Base-by-base conservation (phyloP, 1,140 invertebrate species). In the Pachyrhynchus sulphureomaculatus region DNA sequence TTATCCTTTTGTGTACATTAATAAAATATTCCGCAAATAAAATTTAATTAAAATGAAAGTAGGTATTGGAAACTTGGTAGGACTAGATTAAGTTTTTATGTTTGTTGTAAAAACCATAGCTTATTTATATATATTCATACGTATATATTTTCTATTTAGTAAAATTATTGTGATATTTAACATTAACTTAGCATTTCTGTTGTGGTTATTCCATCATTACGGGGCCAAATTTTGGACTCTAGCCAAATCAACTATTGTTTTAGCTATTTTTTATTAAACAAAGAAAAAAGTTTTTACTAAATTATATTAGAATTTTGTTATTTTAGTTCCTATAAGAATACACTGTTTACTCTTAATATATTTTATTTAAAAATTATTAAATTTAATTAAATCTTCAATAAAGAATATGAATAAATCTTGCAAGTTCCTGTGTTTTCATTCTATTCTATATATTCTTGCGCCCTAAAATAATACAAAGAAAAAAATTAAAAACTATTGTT, bases 381-480 rank as follows among this genome's bases (percentile, higher is more conserved):
- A 42, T 29, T 41, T 15, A 41, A 54, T 42, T 54, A 15, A 39
- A 18, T n/a, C 10, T 18, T 39, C 2, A 18, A 39, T 44, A 18
- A 44, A 44, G 20, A 18, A 44, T n/a, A 44, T n/a, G n/a, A n/a
- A n/a, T n/a, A n/a, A n/a, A n/a, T n/a, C n/a, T 8, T 18, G 15
- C 1, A n/a, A 39, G 2, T n/a, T n/a, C 2, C 17, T 10, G 20
- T 44, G 17, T 20, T 26, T 54, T 41, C 12, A 20, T 15, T 58
- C 13, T 53, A 69, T 24, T 69, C 69, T 62, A 68, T 61, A 23
- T 64, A 51, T 39, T 74, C 72, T 58, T 72, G 72, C 36, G 72
- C 68, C 55, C 72, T 74, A 55, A 60, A 73, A 73, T 56, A 62
- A 34, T 55, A 45, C 26, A 45, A 26, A 12, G 13, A 33, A 51